Base-by-base conservation (phyloP, 2,888 invertebrate species). In the Temnothorax rugatulus region DNA sequence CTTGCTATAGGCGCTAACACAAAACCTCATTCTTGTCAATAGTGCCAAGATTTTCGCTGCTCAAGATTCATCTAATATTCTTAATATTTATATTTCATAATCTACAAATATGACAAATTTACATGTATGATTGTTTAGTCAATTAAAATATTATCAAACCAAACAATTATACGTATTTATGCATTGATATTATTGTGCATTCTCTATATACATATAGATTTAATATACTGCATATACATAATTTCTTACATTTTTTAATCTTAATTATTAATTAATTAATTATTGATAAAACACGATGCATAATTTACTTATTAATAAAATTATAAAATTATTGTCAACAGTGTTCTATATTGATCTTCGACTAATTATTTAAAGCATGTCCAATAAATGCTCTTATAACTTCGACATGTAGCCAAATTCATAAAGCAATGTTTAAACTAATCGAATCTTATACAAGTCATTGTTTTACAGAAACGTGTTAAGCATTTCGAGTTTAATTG, bases 11-110 rank as follows among this genome's bases (percentile, higher is more conserved):
- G 15, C 11, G 74, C 41, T 54, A 63, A 34, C 69, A 21, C 63
- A 52, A 59, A 68, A 50, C 63, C 57, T 0, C 21, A 34, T 41
- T 82, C 21, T 76, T 83, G 38, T 50, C 66, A 84, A 54, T 66
- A 75, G 52, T 64, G 59, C 11, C 64, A 21, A 71, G 15, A 69
- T 57, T 29, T 66, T 54, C 13, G 1, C 18, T 34, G n/a, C 15
- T 34, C 7, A 34, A 34, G 5, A 68, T 54, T 77, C 8, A 47
- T 11, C 25, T 63, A 21, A 29, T 1, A 34, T 34, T 75, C 2
- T 61, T 1, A 47, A 44, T 34, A 63, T 21, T 52, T 38, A 29
- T 21, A 63, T 38, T 52, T 52, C 13, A 52, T 15, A 52, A 59
- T 71, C 38, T 15, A 34, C 34, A 5, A 34, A 34, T 34, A 34